Conservation (phyloP, 2,113 vertebrate species). For the Bufo gargarizans region DNA sequence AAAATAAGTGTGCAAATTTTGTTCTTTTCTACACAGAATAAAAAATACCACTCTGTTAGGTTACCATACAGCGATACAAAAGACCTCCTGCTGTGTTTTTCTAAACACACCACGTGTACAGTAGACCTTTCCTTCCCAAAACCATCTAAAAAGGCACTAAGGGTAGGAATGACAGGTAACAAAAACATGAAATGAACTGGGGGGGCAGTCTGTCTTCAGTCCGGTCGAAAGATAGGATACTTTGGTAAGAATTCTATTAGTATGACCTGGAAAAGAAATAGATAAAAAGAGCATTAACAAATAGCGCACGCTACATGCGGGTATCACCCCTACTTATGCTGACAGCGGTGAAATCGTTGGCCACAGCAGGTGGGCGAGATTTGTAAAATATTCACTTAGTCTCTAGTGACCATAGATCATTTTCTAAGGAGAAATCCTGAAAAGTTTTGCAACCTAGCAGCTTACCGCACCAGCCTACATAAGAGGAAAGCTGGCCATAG, state of each 20-base stretch:
- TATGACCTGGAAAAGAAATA: constrained; percentile 87
- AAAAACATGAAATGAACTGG: constrained; percentile 66
- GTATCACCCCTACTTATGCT: no score
- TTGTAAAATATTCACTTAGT: no score
- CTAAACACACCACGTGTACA: constrained; percentile 70
- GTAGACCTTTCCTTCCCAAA: constrained; percentile 88
- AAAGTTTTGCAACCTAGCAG: no score
- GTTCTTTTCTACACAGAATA: constrained; percentile 76
- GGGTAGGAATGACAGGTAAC: constrained; percentile 89
- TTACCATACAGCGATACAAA: constrained; percentile 69
- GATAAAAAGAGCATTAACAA: neutral
- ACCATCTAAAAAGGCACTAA: constrained; percentile 98
- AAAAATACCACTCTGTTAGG: constrained; percentile 73
- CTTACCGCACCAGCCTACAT: no score
- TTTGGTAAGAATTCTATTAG: constrained; percentile 99
- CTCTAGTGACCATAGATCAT: no score
- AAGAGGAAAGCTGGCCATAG: no score
- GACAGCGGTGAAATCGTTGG: no score
- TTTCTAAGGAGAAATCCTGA: no score
- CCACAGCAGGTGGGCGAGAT: no score
- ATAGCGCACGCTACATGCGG: no score
- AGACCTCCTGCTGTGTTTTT: constrained; percentile 58
- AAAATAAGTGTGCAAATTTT: constrained; percentile 90
- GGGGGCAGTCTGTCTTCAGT: constrained; percentile 81
- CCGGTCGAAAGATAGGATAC: constrained; percentile 98